phyloP scores from a whole-genome alignment of 2,888 invertebrate species.

The Machimus rusticus region DNA sequence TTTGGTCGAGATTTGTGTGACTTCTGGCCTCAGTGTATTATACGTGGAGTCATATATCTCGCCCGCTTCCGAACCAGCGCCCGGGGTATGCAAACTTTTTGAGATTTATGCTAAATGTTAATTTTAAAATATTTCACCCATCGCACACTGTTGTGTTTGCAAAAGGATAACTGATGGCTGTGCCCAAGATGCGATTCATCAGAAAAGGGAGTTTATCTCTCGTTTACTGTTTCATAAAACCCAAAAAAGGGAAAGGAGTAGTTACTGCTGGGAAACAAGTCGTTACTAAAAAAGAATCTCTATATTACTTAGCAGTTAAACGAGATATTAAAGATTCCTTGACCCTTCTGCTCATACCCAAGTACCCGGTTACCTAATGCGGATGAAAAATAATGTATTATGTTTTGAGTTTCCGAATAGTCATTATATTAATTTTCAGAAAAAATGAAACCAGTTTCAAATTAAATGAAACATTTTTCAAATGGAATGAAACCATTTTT shows the following conservation, averaged over 20 bases:
- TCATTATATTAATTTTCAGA: too few relatives aligned
- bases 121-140: constrained; percentile 20
- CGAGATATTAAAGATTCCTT: too few relatives aligned
- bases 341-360: too few relatives aligned
- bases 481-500: too few relatives aligned
- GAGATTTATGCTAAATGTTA: constrained; percentile 35
- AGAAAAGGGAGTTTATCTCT: neutral
- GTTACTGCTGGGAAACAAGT: neutral
- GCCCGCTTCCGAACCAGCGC: neutral
- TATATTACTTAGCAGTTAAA: neutral
- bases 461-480: too few relatives aligned
- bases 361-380: too few relatives aligned
- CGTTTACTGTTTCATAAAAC: neutral
- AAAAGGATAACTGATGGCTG: neutral
- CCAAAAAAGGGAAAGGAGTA: neutral
- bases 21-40: constrained; percentile 21
- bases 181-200: neutral
- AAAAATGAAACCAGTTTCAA: too few relatives aligned
- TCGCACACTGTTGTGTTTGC: neutral
- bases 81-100: constrained; percentile 24
- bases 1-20: constrained; percentile 37
- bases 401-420: too few relatives aligned
- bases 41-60: constrained; percentile 19
- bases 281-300: neutral
- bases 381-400: too few relatives aligned